Conservation (phyloP, 2,888 invertebrate genomes). For the Microplitis deprimator region DNA sequence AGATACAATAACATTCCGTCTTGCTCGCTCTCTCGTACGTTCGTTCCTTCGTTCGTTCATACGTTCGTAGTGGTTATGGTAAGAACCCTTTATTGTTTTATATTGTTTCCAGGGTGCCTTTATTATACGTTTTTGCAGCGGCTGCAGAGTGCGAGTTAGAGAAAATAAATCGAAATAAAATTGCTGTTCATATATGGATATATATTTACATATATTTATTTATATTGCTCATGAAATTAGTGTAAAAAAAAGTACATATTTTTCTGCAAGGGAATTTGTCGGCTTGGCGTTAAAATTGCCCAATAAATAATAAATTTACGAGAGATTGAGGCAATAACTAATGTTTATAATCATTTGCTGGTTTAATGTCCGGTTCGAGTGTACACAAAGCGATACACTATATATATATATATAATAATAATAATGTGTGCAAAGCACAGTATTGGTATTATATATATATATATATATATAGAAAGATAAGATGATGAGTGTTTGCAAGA, state of each 20-base stretch:
- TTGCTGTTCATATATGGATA: conserved; percentile 49
- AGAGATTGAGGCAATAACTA: not conserved
- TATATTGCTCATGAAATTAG: conserved; percentile 35
- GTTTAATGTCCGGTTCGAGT: not conserved
- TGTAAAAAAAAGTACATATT: not conserved
- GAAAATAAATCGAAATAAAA: conserved; percentile 64
- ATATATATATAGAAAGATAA: conserved; percentile 3
- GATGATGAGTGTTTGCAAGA: conserved; percentile 42
- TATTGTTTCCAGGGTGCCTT: conserved; percentile 67
- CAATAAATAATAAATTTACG: not conserved
- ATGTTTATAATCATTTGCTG: not conserved
- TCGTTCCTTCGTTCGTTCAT: not conserved
- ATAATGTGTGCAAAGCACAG: not conserved
- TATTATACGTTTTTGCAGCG: conserved; percentile 57
- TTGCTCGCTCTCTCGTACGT: conserved; percentile 49
- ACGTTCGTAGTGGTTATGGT: conserved; percentile 59
- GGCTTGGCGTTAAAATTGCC: not conserved
- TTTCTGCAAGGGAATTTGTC: too few species aligned
- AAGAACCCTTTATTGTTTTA: conserved; percentile 70
- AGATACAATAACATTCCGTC: conserved; percentile 64
- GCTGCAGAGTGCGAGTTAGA: conserved; percentile 19
- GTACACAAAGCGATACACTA: not conserved
- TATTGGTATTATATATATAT: not conserved
- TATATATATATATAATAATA: not conserved
- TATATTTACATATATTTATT: conserved; percentile 33